phyloP scores from a whole-genome alignment of 2,797 vertebrate genomes.

The Glossophaga mutica region DNA sequence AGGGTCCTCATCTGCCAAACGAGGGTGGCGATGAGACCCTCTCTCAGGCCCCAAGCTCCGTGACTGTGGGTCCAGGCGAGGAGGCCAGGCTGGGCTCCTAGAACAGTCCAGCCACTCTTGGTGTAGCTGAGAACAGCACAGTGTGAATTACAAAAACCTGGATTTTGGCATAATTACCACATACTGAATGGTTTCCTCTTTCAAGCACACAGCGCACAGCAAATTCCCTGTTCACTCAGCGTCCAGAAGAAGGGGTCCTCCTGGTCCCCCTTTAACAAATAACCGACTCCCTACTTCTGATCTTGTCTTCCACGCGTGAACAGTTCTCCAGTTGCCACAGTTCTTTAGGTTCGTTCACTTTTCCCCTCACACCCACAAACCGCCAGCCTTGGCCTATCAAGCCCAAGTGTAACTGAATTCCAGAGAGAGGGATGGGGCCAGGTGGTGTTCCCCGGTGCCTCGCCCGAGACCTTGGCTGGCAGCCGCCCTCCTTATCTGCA shows the following conservation, averaged over 20 bases:
- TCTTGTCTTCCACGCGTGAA: accelerated
- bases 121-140: not conserved
- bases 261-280: not conserved
- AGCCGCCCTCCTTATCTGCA: not conserved
- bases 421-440: not conserved
- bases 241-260: not conserved
- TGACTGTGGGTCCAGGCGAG: not conserved
- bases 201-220: accelerated
- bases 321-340: accelerated
- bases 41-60: not conserved
- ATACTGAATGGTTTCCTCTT: not conserved
- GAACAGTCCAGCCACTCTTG: not conserved
- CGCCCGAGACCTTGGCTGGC: not conserved
- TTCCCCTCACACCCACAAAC: not conserved
- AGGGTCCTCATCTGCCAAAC: not conserved
- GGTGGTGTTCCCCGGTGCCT: not conserved
- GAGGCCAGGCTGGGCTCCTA: not conserved
- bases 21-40: not conserved
- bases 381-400: not conserved
- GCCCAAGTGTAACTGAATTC: not conserved
- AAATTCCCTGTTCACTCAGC: not conserved
- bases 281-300: not conserved
- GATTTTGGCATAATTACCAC: not conserved
- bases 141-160: not conserved
- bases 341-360: too few species aligned